Conservation (phyloP, 2,113 vertebrate genomes). For the Tiliqua scincoides region DNA sequence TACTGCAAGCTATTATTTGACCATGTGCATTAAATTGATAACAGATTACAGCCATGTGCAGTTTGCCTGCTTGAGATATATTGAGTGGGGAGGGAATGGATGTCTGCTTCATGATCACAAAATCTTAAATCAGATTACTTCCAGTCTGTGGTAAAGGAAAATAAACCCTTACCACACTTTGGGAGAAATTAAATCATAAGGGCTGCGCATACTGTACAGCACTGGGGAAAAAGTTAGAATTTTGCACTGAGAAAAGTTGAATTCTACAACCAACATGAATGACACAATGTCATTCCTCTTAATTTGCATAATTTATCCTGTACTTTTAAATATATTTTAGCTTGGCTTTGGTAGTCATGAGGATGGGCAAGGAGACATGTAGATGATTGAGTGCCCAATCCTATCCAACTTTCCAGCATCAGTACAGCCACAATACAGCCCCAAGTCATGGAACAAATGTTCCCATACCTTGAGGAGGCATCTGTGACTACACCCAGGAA, state of each 20-base stretch:
- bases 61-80: slow-evolving; percentile 19
- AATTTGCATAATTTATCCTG: background rate
- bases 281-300: background rate
- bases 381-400: too few species aligned
- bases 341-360: too few species aligned
- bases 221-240: background rate
- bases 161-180: background rate
- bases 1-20: slow-evolving; percentile 30
- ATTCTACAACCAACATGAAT: background rate
- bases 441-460: too few species aligned
- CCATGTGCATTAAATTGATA: slow-evolving; percentile 51
- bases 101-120: background rate
- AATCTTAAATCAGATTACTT: background rate
- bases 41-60: slow-evolving; percentile 10
- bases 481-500: too few species aligned
- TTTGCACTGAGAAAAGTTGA: background rate
- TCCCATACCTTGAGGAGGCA: too few species aligned
- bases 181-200: background rate
- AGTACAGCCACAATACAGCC: too few species aligned
- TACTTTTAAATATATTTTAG: too few species aligned
- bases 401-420: too few species aligned
- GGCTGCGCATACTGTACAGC: background rate
- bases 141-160: background rate
- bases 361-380: background rate
- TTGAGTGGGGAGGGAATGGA: slow-evolving; percentile 31